Evolutionary conservation across 2,888 invertebrate genomes (phyloP).

Genomic region (Harpalus rubripes): DNA sequence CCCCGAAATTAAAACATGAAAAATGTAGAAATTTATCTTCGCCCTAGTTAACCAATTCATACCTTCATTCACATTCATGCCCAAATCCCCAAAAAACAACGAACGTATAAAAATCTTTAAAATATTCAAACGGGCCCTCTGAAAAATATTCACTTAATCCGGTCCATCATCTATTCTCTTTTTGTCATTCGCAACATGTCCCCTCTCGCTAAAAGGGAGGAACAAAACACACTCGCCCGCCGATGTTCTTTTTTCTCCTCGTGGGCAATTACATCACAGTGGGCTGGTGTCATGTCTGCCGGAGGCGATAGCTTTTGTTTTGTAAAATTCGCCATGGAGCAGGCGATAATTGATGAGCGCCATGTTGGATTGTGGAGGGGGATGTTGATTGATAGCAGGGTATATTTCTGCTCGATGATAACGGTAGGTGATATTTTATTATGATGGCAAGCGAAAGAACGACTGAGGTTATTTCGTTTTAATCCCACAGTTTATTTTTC

Average conservation of each 20-base stretch:
- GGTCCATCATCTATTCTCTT: conserved; percentile 20
- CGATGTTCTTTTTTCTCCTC: conserved; percentile 52
- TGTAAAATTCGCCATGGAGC: conserved; percentile 26
- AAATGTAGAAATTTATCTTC: conserved; percentile 40
- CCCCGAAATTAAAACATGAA: conserved; percentile 38
- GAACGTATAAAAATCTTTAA: conserved; percentile 27
- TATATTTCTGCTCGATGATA: conserved; percentile 12
- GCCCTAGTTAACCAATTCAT: conserved; percentile 33
- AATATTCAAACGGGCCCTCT: conserved; percentile 40
- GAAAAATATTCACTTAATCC: conserved; percentile 57
- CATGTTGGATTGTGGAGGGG: conserved; percentile 29
- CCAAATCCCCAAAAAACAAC: conserved; percentile 24
- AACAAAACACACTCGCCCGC: conserved; percentile 39
- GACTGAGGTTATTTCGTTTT: conserved; percentile 35
- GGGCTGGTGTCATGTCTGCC: conserved; percentile 52
- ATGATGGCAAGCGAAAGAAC: conserved; percentile 8
- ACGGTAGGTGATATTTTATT: conserved; percentile 24
- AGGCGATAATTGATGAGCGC: conserved; percentile 53
- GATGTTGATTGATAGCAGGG: conserved; percentile 16
- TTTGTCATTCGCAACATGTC: conserved; percentile 47
- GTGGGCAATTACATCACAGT: conserved; percentile 54
- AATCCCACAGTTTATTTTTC: conserved; percentile 33
- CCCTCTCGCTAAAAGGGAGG: conserved; percentile 27
- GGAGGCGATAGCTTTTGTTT: conserved; percentile 54
- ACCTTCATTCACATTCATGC: conserved; percentile 33